A percentile compares a stretch with the other conserved stretches of the same genome.
Conservation (phyloP, 2,888 invertebrate species). For the Caenorhabditis sp. region DNA sequence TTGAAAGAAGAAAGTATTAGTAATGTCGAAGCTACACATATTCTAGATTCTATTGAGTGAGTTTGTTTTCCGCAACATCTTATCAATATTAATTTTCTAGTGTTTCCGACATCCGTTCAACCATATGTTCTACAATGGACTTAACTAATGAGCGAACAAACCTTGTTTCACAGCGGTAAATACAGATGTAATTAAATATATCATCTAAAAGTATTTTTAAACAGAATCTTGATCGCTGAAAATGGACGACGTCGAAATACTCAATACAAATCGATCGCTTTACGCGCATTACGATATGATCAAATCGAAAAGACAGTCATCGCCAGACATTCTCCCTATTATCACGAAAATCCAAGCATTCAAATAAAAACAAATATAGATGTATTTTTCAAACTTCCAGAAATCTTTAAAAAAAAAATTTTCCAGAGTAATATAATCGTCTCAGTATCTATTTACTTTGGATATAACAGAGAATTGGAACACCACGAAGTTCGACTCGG, state of each 20-base stretch:
- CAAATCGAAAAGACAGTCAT: constrained; percentile 19
- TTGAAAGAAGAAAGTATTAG: background rate
- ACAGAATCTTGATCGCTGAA: constrained; percentile 39
- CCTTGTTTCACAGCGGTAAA: background rate
- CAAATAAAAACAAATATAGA: background rate
- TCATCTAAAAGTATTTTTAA: constrained; percentile 11
- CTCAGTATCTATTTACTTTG: constrained; percentile 46
- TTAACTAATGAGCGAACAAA: background rate
- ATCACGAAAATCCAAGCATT: background rate
- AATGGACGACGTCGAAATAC: constrained; percentile 37
- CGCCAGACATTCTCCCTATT: constrained; percentile 26
- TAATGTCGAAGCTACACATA: background rate
- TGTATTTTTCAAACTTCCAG: background rate
- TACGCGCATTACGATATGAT: constrained; percentile 44
- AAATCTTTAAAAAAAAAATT: background rate
- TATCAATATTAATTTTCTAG: constrained; percentile 4
- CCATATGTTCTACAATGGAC: too few relatives aligned
- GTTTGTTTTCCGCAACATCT: background rate
- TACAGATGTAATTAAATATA: background rate
- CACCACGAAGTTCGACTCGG: constrained; percentile 54
- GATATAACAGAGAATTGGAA: constrained; percentile 48
- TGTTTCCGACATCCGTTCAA: constrained; percentile 10
- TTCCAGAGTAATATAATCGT: constrained; percentile 46
- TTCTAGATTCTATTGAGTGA: constrained; percentile 15
- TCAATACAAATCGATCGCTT: constrained; percentile 51